Percentiles rank a stretch among this genome's conserved stretches.
Conservation (phyloP, 2,113 vertebrate species). For the Notarius lentiginosus region DNA sequence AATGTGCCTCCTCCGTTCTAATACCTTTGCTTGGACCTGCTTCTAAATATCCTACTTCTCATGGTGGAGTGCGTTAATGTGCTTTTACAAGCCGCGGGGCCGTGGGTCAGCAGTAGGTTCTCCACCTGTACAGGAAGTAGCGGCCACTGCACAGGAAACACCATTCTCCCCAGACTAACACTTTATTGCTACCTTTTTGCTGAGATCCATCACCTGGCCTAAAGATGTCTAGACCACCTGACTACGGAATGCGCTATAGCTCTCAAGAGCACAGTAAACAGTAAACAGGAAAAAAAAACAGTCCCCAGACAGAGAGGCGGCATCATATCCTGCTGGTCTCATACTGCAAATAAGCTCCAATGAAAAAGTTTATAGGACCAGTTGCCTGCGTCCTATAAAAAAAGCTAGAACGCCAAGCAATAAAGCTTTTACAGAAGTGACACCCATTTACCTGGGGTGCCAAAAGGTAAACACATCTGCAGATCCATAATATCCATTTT, state of each 20-base stretch:
- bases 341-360: slow-evolving; percentile 38
- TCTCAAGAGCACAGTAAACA: slow-evolving; percentile 39
- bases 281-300: slow-evolving; percentile 14
- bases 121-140: slow-evolving; percentile 54
- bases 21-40: slow-evolving; percentile 41
- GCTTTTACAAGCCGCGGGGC: slow-evolving; percentile 38
- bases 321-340: slow-evolving; percentile 32
- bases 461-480: slow-evolving; percentile 45
- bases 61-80: slow-evolving; percentile 40
- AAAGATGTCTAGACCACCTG: slow-evolving; percentile 38
- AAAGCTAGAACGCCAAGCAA: slow-evolving; percentile 36
- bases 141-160: slow-evolving; percentile 6
- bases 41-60: slow-evolving; percentile 36
- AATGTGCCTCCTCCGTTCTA: slow-evolving; percentile 43
- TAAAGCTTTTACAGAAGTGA: slow-evolving; percentile 52
- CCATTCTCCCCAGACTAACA: slow-evolving; percentile 6
- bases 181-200: not conserved
- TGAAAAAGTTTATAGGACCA: slow-evolving; percentile 53
- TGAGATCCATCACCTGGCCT: slow-evolving; percentile 31
- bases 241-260: slow-evolving; percentile 11
- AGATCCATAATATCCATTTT: slow-evolving; percentile 22
- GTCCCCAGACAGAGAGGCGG: slow-evolving; percentile 46
- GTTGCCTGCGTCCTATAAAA: slow-evolving; percentile 49
- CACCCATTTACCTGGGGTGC: slow-evolving; percentile 41
- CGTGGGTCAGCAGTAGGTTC: slow-evolving; percentile 47